These are phyloP conservation scores for Mactra quadrangularis DNA, from an alignment of 1,140 invertebrate species.

Conservation along the genomic window DNA sequence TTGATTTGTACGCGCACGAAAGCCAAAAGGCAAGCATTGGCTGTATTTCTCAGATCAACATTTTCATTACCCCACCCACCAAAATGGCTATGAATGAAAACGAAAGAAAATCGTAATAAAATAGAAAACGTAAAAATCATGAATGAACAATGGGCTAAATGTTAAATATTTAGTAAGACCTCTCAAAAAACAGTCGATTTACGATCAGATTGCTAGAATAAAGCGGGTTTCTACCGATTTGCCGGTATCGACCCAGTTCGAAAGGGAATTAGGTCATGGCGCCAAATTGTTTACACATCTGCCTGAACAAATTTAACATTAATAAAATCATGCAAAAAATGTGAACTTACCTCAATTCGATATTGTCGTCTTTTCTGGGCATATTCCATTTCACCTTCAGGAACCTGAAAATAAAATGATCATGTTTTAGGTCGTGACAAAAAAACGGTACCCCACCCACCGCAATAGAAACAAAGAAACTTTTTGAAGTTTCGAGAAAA, in stretches of 20 bases:
- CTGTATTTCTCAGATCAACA: too few relatives aligned
- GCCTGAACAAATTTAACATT: background rate
- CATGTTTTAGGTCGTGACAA: background rate
- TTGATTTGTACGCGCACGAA: too few relatives aligned
- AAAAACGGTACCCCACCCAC: conserved; percentile 47
- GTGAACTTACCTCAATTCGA: conserved; percentile 74
- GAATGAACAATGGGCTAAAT: background rate
- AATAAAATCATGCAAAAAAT: background rate
- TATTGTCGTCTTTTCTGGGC: conserved; percentile 71
- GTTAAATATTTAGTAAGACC: background rate
- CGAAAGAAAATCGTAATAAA: conserved; percentile 37
- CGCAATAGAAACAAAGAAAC: conserved; percentile 51
- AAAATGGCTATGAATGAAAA: conserved; percentile 1
- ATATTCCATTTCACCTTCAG: conserved; percentile 67
- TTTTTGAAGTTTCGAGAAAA: conserved; percentile 23
- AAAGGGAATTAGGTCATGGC: conserved; percentile 23
- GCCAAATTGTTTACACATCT: conserved; percentile 27
- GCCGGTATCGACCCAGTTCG: background rate
- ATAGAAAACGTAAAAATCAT: background rate
- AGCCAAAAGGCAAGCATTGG: too few relatives aligned
- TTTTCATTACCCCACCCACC: background rate
- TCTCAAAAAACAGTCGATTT: too few relatives aligned
- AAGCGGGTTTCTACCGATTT: too few relatives aligned
- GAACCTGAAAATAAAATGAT: conserved; percentile 66
- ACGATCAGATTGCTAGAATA: too few relatives aligned